phyloP scores from a whole-genome alignment of 1,140 invertebrate species.

The Eumeta japonica region DNA sequence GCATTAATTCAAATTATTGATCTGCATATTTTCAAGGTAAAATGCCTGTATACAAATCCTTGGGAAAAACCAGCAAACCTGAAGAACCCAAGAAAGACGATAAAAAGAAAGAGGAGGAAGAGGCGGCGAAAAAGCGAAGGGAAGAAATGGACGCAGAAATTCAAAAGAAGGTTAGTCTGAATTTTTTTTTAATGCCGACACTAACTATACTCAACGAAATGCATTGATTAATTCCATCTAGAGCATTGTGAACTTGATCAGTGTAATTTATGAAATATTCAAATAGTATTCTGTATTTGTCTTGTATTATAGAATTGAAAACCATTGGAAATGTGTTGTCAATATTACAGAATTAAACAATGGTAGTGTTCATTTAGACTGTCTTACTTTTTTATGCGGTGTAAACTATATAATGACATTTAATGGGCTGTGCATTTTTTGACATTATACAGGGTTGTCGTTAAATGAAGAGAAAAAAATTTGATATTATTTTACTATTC shows the following conservation, averaged over 20 bases:
- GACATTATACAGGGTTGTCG: neutral
- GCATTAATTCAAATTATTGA: no score
- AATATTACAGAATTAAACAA: no score
- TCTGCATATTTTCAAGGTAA: conserved; percentile 44
- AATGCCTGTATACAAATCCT: conserved; percentile 52
- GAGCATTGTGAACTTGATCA: no score
- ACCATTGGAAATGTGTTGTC: no score
- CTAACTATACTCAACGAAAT: no score
- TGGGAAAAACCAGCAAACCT: conserved; percentile 30
- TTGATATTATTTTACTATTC: neutral
- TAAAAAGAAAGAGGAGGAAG: conserved; percentile 44
- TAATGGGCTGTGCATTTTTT: neutral
- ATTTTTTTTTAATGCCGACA: no score
- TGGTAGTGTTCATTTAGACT: no score
- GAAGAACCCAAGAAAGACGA: conserved; percentile 58
- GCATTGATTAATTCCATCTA: no score
- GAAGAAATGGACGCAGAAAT: conserved; percentile 52
- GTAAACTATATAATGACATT: conserved; percentile 1
- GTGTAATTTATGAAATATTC: no score
- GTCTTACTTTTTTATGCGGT: neutral
- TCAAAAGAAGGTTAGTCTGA: conserved; percentile 39
- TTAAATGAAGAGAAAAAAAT: neutral
- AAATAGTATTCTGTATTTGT: no score
- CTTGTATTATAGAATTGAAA: no score
- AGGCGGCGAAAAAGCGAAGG: conserved; percentile 34